phyloP scores from a whole-genome alignment of 2,797 vertebrate genomes.

The Caiman crocodilus region DNA sequence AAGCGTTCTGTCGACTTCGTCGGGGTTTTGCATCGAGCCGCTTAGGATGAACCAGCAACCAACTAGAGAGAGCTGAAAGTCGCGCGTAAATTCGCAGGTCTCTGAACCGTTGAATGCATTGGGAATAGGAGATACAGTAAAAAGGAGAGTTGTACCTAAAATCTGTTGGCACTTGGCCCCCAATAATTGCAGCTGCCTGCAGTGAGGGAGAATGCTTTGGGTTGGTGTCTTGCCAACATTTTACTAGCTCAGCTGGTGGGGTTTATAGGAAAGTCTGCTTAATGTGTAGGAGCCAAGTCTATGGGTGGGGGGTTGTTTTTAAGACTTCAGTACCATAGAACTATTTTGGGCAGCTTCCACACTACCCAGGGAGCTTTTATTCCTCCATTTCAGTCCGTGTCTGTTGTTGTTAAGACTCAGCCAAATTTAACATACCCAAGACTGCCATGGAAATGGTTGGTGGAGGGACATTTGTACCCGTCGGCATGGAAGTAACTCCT shows the following conservation, averaged over 20 bases:
- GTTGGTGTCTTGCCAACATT: conserved; percentile 53
- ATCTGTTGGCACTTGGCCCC: conserved; percentile 1
- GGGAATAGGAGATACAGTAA: not conserved
- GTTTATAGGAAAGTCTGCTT: conserved; percentile 52
- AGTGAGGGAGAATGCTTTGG: conserved; percentile 23
- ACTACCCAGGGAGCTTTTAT: not conserved
- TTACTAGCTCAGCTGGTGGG: conserved; percentile 57
- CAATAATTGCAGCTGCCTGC: conserved; percentile 9
- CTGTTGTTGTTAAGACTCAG: conserved; percentile 18
- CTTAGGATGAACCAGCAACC: not conserved
- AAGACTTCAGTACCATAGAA: not conserved
- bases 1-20: not conserved
- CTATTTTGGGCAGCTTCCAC: conserved; percentile 67
- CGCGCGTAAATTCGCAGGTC: not conserved
- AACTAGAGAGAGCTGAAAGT: not conserved
- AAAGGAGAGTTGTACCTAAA: not conserved
- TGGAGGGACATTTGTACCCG: conserved; percentile 11
- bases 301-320: not conserved
- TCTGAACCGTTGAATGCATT: not conserved
- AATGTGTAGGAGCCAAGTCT: conserved; percentile 46
- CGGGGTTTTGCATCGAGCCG: not conserved
- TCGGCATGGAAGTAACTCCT: not conserved
- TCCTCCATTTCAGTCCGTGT: conserved; percentile 19
- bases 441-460: not conserved
- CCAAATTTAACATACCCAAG: conserved; percentile 37